phyloP scores from a whole-genome alignment of 2,888 invertebrate genomes.

The Lasioglossum leucozonium region DNA sequence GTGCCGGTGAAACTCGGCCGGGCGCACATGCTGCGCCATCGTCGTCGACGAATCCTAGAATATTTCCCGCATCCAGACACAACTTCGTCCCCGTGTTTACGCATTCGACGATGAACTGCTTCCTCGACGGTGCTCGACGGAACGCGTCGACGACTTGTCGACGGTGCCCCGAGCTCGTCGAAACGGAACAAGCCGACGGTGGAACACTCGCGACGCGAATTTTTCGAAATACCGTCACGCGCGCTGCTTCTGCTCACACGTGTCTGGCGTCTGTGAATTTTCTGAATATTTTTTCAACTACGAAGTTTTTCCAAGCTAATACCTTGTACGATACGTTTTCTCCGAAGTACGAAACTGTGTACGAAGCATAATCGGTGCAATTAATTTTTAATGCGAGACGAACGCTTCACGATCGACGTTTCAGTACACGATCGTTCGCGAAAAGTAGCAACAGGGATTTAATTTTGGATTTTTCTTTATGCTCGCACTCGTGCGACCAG shows the following conservation, averaged over 20 bases:
- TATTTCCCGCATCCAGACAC: conserved; percentile 4
- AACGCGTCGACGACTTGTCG: not conserved
- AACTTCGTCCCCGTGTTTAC: conserved; percentile 27
- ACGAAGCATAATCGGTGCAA: not conserved
- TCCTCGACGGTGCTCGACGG: not conserved
- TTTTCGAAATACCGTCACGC: not conserved
- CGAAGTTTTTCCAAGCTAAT: no score
- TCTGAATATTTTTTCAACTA: not conserved
- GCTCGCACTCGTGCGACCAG: not conserved
- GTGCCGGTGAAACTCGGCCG: conserved; percentile 58
- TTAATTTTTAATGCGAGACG: not conserved
- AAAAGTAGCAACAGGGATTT: not conserved
- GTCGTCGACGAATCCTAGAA: conserved; percentile 8
- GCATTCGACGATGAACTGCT: conserved; percentile 12
- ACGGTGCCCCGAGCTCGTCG: not conserved
- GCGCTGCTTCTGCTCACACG: no score
- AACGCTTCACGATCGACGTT: not conserved
- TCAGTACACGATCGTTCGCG: not conserved
- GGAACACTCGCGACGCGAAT: not conserved
- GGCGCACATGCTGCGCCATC: conserved; percentile 43
- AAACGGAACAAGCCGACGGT: not conserved
- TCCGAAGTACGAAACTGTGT: not conserved
- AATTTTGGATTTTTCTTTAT: not conserved
- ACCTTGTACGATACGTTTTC: not conserved
- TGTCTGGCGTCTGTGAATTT: not conserved